Conservation (phyloP, 1,140 invertebrate genomes). For the Drosophila hydei region DNA sequence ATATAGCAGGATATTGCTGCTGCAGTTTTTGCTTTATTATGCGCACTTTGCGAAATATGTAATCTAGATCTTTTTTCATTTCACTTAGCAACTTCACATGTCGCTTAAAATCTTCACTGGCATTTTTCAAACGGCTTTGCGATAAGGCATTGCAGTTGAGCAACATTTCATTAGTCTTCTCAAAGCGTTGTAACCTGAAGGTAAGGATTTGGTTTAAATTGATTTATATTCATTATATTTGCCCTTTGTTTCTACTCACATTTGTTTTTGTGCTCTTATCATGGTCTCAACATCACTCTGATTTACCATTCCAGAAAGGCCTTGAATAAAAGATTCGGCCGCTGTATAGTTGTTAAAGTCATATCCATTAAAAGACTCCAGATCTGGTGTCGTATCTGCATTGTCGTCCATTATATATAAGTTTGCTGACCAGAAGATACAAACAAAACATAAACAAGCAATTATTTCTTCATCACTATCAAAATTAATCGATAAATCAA, state of each 20-base stretch:
- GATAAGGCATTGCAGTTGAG: constrained; percentile 97
- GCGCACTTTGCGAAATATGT: constrained; percentile 89
- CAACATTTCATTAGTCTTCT: constrained; percentile 99
- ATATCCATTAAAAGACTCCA: constrained; percentile 65
- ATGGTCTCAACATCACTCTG: constrained; percentile 95
- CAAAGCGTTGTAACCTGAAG: constrained; percentile 95
- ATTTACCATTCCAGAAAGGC: constrained; percentile 94
- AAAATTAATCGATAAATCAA: neutral
- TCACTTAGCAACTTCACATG: constrained; percentile 92
- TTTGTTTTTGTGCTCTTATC: constrained; percentile 96
- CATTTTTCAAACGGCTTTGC: constrained; percentile 90
- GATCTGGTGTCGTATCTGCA: constrained; percentile 60
- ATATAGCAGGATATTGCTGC: constrained; percentile 94
- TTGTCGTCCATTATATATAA: constrained; percentile 38
- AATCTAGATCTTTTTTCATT: constrained; percentile 89
- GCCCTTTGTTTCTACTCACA: constrained; percentile 86
- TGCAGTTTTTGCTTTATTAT: constrained; percentile 92
- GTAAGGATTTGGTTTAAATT: neutral
- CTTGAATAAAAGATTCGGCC: constrained; percentile 95
- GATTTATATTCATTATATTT: neutral
- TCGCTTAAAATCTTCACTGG: constrained; percentile 93
- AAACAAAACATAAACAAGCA: constrained; percentile 11
- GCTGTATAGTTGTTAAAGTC: constrained; percentile 87
- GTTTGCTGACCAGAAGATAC: neutral
- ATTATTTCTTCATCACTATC: neutral